Percentiles rank a stretch among this genome's conserved stretches.
phyloP scores from a whole-genome alignment of 2,113 vertebrate genomes.

The Setophaga coronata region DNA sequence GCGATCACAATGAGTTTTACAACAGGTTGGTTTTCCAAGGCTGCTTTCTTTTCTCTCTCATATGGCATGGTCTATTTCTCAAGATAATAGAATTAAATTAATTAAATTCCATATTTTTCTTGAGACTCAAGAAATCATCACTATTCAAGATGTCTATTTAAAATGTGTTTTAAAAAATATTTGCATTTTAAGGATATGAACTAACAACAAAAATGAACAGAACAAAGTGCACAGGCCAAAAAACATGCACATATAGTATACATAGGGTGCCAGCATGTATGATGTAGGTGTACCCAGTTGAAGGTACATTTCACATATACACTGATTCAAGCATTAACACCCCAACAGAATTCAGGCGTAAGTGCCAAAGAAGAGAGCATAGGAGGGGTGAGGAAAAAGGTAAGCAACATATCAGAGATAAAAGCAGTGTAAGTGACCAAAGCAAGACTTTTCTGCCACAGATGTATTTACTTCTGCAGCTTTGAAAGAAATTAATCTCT shows the following conservation, averaged over 20 bases:
- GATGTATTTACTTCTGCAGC: background rate
- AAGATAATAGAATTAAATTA: background rate
- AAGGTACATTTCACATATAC: background rate
- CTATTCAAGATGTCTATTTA: background rate
- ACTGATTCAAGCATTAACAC: background rate
- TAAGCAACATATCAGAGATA: background rate
- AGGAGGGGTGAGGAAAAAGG: background rate
- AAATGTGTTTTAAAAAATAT: background rate
- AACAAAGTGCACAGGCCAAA: background rate
- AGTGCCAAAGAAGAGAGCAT: background rate
- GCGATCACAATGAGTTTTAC: background rate
- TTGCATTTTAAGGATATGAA: background rate
- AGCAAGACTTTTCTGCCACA: background rate
- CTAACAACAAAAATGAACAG: background rate
- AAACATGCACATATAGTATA: rapidly evolving
- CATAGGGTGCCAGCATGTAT: background rate
- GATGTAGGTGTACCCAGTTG: background rate
- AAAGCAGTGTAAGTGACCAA: background rate
- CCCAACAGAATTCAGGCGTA: background rate
- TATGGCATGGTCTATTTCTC: background rate
- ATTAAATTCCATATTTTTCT: background rate
- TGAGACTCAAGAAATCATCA: background rate
- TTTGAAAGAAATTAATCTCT: background rate
- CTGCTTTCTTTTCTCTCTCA: background rate
- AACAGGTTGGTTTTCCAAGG: background rate